Evolutionary conservation across 2,888 invertebrate species (phyloP).

Genomic region (Ellobium chinense): DNA sequence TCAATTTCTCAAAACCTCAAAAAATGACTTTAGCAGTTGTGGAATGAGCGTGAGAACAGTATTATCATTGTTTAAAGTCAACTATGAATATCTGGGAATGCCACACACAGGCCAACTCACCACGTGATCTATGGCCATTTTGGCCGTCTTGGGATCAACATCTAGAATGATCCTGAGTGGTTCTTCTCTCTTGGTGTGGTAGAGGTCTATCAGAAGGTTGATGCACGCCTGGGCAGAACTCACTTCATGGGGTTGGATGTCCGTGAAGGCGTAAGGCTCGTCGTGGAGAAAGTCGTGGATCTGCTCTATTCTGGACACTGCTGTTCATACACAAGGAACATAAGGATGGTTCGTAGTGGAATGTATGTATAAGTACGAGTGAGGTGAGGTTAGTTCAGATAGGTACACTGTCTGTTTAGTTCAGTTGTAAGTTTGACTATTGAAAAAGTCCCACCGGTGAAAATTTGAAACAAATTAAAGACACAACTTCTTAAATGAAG

Average conservation of each 20-base stretch:
- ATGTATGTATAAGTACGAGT: too few relatives aligned
- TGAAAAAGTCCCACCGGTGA: too few relatives aligned
- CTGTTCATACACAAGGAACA: too few relatives aligned
- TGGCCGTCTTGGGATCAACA: conserved; percentile 33
- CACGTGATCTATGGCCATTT: conserved; percentile 43
- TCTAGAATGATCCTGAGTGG: conserved; percentile 51
- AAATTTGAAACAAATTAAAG: too few relatives aligned
- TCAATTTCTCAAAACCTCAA: too few relatives aligned
- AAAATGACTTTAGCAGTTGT: not conserved
- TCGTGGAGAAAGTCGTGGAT: conserved; percentile 50
- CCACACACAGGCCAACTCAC: conserved; percentile 38
- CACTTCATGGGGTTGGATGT: conserved; percentile 50
- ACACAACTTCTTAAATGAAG: too few relatives aligned
- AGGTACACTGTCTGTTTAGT: too few relatives aligned
- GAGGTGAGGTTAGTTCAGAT: too few relatives aligned
- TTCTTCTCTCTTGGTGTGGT: conserved; percentile 29
- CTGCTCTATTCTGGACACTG: conserved; percentile 50
- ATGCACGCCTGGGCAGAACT: conserved; percentile 35
- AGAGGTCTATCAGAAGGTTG: conserved; percentile 31
- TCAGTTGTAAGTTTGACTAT: too few relatives aligned
- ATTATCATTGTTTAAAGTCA: too few relatives aligned
- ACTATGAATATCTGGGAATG: too few relatives aligned
- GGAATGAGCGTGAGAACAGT: not conserved
- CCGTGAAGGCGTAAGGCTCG: conserved; percentile 34
- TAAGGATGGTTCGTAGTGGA: too few relatives aligned